phyloP scores from a whole-genome alignment of 2,797 vertebrate species.

The Neoniphon sammara region DNA sequence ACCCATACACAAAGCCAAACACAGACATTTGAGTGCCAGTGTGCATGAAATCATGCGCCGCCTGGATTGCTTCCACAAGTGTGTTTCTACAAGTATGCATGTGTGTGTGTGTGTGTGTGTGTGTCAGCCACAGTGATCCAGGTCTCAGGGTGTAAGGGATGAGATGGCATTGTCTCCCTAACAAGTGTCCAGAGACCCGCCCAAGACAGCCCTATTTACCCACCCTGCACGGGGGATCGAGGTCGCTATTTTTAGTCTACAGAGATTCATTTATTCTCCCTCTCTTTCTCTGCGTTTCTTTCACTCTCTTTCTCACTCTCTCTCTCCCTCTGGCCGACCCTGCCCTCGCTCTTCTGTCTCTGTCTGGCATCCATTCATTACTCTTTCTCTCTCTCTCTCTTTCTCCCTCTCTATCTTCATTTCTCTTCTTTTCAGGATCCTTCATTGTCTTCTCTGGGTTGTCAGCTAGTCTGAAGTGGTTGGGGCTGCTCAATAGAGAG shows the following conservation, averaged over 20 bases:
- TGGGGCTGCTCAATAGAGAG: slow-evolving; percentile 29
- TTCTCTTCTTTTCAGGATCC: not conserved
- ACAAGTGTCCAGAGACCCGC: slow-evolving; percentile 79
- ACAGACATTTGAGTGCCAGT: slow-evolving; percentile 32
- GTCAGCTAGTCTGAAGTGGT: slow-evolving; percentile 42
- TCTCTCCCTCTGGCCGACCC: slow-evolving; percentile 48
- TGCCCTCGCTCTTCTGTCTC: slow-evolving; percentile 52
- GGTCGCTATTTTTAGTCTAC: slow-evolving; percentile 78
- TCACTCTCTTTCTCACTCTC: slow-evolving; percentile 24
- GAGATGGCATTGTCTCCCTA: slow-evolving; percentile 74
- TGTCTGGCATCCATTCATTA: slow-evolving; percentile 54
- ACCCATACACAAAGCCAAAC: slow-evolving; percentile 10
- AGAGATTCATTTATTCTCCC: slow-evolving; percentile 72
- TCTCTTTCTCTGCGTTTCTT: slow-evolving; percentile 23
- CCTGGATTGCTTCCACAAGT: slow-evolving; percentile 13
- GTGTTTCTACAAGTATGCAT: slow-evolving; percentile 9
- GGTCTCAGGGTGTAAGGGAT: slow-evolving; percentile 71
- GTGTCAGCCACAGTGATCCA: slow-evolving; percentile 47
- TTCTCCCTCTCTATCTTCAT: slow-evolving; percentile 30
- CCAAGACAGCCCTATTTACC: slow-evolving; percentile 79
- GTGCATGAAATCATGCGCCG: slow-evolving; percentile 17
- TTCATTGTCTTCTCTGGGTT: slow-evolving; percentile 33
- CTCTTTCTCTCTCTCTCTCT: slow-evolving; percentile 31
- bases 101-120: slow-evolving; percentile 32
- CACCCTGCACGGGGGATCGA: slow-evolving; percentile 65